Percentiles rank a stretch among this genome's conserved stretches.
phyloP scores from a whole-genome alignment of 2,797 vertebrate species.

The Gobio occitaniae region DNA sequence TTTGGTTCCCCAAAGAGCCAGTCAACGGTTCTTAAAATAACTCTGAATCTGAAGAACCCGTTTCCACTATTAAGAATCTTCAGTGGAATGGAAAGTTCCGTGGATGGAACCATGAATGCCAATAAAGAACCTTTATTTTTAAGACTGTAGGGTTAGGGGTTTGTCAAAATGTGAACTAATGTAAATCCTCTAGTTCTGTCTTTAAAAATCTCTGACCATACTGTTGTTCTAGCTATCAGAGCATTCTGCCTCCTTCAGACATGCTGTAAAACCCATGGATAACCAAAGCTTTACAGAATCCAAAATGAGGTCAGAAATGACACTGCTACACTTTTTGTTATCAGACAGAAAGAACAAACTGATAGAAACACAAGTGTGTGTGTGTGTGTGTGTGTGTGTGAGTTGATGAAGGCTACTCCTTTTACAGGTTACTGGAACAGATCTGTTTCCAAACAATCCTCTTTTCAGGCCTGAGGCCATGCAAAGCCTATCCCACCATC shows the following conservation, averaged over 20 bases:
- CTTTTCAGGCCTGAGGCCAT: constrained; percentile 30
- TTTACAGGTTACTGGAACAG: constrained; percentile 37
- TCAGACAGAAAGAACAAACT: constrained; percentile 23
- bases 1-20: not conserved
- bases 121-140: not conserved
- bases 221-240: not conserved
- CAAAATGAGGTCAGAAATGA: constrained; percentile 12
- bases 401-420: constrained; percentile 20
- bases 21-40: not conserved
- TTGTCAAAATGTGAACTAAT: not conserved
- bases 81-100: not conserved
- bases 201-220: not conserved
- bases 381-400: not conserved
- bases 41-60: not conserved
- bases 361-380: constrained; percentile 34
- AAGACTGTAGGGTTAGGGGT: not conserved
- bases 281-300: not conserved
- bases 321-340: constrained; percentile 11
- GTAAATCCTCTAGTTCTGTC: not conserved
- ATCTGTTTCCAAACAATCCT: constrained; percentile 44
- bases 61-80: not conserved
- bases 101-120: not conserved
- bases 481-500: constrained; percentile 23
- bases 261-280: not conserved
- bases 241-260: not conserved